These are phyloP conservation scores for Jaculus jaculus DNA, from an alignment of 2,113 vertebrate genomes.

Conservation along the genomic window DNA sequence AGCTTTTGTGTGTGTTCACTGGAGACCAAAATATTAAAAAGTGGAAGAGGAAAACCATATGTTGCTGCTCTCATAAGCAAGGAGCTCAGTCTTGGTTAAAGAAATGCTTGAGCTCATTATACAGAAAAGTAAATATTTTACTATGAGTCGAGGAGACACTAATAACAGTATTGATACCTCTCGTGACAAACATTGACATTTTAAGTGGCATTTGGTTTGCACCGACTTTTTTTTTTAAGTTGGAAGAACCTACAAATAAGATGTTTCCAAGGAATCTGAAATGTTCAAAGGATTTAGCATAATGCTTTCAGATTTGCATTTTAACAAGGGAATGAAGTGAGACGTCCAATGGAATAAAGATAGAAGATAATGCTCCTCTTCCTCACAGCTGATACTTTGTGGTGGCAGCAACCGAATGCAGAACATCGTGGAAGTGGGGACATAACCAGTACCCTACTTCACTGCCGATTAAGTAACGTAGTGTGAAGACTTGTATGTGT, in stretches of 20 bases:
- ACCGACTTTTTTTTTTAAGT: neutral
- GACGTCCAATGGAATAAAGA: neutral
- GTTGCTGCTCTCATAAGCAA: constrained; percentile 76
- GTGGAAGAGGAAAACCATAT: constrained; percentile 87
- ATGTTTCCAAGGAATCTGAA: constrained; percentile 33
- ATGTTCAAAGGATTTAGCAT: neutral
- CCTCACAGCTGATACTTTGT: neutral
- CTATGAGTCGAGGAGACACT: constrained; percentile 28
- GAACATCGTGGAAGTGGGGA: neutral
- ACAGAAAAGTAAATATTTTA: constrained; percentile 61
- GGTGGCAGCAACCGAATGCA: neutral
- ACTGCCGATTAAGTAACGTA: neutral
- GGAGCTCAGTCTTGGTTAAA: constrained; percentile 70
- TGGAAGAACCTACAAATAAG: constrained; percentile 14
- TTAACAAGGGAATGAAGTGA: constrained; percentile 19
- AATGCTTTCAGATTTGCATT: constrained; percentile 16
- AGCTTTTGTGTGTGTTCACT: constrained; percentile 85
- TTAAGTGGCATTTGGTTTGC: constrained; percentile 11
- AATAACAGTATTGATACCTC: constrained; percentile 18
- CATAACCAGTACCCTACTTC: neutral
- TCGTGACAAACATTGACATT: constrained; percentile 39
- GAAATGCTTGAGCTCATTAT: constrained; percentile 60
- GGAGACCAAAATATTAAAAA: constrained; percentile 88
- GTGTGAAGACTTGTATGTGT: neutral
- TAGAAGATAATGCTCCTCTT: neutral